A percentile compares a stretch with the other conserved stretches of the same genome.
Evolutionary conservation across 2,888 invertebrate species (phyloP).

Genomic region (Heliconius cydno): DNA sequence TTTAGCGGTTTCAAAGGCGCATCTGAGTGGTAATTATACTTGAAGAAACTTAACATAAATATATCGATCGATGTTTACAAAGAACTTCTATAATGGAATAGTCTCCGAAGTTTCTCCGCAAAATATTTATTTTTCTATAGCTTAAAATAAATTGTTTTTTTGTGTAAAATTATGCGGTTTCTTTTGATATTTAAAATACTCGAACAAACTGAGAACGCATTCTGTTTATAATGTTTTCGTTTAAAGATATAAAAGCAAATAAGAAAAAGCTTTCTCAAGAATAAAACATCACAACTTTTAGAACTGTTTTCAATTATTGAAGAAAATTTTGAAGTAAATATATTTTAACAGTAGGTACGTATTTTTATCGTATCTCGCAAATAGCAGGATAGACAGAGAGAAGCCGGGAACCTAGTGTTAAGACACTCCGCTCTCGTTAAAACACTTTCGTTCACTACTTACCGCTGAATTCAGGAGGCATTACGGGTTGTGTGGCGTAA

Average conservation of each 20-base stretch:
- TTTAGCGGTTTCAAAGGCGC: constrained; percentile 51
- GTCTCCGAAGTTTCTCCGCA: background rate
- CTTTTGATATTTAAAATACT: constrained; percentile 15
- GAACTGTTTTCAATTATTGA: background rate
- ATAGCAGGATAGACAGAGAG: too few species aligned
- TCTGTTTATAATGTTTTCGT: background rate
- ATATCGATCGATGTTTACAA: constrained; percentile 21
- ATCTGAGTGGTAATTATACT: constrained; percentile 50
- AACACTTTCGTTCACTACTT: too few species aligned
- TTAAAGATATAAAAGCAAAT: background rate
- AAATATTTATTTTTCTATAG: constrained; percentile 4
- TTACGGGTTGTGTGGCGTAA: too few species aligned
- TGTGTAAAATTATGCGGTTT: background rate
- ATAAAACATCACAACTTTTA: background rate
- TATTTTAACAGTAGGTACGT: background rate
- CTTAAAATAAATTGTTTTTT: background rate
- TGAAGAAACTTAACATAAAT: constrained; percentile 24
- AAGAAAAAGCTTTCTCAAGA: background rate
- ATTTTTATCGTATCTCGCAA: background rate
- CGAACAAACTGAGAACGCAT: constrained; percentile 3
- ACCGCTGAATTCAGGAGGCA: too few species aligned
- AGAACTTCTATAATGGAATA: constrained; percentile 14
- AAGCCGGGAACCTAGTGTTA: too few species aligned
- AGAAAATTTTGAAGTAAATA: background rate
- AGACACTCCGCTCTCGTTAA: too few species aligned